These are phyloP conservation scores for Gryon sp. DNA, from an alignment of 1,140 invertebrate genomes.

Conservation along the genomic window DNA sequence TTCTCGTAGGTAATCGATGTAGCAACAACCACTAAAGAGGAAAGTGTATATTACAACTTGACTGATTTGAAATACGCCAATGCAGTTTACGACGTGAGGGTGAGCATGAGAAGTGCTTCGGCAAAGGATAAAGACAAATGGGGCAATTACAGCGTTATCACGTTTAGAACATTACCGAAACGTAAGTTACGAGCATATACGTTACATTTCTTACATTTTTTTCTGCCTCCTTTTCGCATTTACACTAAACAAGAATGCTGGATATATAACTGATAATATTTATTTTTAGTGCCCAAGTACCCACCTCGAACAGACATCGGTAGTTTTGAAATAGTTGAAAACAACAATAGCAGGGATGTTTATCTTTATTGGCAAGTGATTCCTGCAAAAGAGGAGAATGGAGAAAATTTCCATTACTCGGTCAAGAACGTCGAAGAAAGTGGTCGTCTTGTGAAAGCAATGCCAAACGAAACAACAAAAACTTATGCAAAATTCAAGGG, in stretches of 20 bases:
- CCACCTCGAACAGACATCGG: slow-evolving; percentile 83
- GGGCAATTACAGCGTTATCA: slow-evolving; percentile 82
- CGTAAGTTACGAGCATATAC: slow-evolving; percentile 70
- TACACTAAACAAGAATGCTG: background rate
- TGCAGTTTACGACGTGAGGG: slow-evolving; percentile 84
- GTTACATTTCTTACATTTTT: background rate
- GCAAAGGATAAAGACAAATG: slow-evolving; percentile 81
- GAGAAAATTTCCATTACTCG: slow-evolving; percentile 80
- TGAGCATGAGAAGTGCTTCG: slow-evolving; percentile 81
- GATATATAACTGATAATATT: too few relatives aligned
- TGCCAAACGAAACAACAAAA: slow-evolving; percentile 75
- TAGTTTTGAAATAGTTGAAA: slow-evolving; percentile 82
- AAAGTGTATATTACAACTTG: slow-evolving; percentile 79
- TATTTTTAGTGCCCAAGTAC: slow-evolving; percentile 78
- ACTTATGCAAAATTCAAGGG: slow-evolving; percentile 81
- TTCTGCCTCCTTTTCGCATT: background rate
- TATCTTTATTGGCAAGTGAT: slow-evolving; percentile 87
- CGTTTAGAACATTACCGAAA: slow-evolving; percentile 82
- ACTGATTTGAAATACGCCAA: slow-evolving; percentile 83
- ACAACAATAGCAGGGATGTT: slow-evolving; percentile 79
- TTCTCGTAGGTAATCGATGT: slow-evolving; percentile 74
- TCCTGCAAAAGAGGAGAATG: slow-evolving; percentile 82
- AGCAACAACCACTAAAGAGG: slow-evolving; percentile 53
- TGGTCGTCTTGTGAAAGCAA: slow-evolving; percentile 62
- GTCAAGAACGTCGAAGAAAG: slow-evolving; percentile 74